Evolutionary conservation across 2,888 invertebrate species (phyloP), one percentile per base, ranked within the genome.

Genomic region (Andrena camellia): DNA sequence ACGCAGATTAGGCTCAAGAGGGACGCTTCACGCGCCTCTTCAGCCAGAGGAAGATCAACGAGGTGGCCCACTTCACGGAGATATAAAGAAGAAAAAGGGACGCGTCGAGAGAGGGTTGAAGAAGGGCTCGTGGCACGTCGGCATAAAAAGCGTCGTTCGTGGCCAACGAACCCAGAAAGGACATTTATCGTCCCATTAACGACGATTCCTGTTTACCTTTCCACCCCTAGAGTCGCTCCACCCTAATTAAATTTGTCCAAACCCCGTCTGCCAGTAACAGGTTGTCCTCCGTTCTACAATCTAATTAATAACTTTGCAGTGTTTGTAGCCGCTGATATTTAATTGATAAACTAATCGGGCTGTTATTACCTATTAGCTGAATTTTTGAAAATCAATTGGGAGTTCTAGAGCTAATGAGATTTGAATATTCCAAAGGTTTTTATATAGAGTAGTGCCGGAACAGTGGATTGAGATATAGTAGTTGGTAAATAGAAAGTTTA

Each of bases 61-160:
- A 74, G 83, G 83, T 84, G 78, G 83, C 78, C 84, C 83, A 78
- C 83, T 83, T 57, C 57, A 78, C 42, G 83, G 72, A 83, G 78
- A 78, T 64, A 84, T 69, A 84, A 83, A 84, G 74, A 74, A 75
- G 78, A 71, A 83, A 81, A 84, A 74, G 78, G 67, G 78, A 74
- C 83, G 69, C 83, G 67, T 75, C 74, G 78, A 78, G 74, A 78
- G 83, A 82, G 83, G 83, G 78, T 84, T 78, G 70, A 83, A 83
- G 67, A 54, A 83, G 84, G 84, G 84, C 78, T 78, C 68, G 74
- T 62, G 73, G 57, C 57, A 57, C 70, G 69, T 26, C 33, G 59
- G n/a, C 54, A 60, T 73, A 82, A 72, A 83, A 76, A 68, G 63
- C 52, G 64, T 26, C 35, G 35, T 59, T 50, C 48, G 62, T 42